A percentile compares a stretch with the other conserved stretches of the same genome.
These are phyloP conservation scores for Alligator mississippiensis DNA, from an alignment of 2,113 vertebrate genomes.

Conservation along the genomic window DNA sequence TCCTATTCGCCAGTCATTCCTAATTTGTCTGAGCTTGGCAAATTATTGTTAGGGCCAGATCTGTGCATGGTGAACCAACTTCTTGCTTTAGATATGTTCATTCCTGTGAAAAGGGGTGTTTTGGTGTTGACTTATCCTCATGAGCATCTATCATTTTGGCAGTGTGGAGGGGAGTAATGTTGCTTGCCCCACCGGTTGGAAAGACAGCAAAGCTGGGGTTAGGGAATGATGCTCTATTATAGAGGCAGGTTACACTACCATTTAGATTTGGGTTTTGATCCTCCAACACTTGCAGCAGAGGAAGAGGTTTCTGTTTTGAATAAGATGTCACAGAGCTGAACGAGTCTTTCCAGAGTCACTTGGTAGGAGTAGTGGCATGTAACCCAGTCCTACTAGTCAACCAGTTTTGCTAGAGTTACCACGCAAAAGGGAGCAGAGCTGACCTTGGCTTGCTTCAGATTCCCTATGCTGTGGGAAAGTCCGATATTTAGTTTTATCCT, in stretches of 20 bases:
- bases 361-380: background rate
- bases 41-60: background rate
- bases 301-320: background rate
- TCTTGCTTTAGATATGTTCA: background rate
- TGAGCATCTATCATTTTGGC: background rate
- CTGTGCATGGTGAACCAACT: background rate
- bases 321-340: background rate
- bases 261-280: accelerated
- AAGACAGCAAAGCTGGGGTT: accelerated
- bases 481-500: background rate
- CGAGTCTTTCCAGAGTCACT: background rate
- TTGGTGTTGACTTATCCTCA: background rate
- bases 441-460: background rate
- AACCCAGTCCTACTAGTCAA: background rate
- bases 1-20: background rate
- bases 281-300: background rate
- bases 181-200: background rate
- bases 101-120: background rate
- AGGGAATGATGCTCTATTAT: background rate
- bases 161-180: no score
- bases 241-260: background rate
- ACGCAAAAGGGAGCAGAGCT: background rate
- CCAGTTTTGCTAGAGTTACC: background rate
- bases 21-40: background rate
- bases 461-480: background rate